These are phyloP conservation scores for Melanostoma mellinum DNA, from an alignment of 2,888 invertebrate genomes.

Conservation along the genomic window DNA sequence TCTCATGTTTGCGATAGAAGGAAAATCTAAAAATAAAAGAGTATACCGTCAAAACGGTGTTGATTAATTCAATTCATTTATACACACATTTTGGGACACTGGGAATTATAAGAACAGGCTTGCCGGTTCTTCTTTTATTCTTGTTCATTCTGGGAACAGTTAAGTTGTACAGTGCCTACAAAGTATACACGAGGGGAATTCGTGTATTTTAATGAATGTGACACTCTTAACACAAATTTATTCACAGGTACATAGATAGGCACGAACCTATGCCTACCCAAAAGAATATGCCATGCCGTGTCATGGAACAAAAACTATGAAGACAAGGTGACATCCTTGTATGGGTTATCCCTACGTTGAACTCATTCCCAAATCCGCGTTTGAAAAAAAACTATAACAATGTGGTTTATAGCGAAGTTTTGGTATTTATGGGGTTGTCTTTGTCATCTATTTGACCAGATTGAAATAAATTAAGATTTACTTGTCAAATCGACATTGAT, in stretches of 20 bases:
- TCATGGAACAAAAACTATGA: too few species aligned
- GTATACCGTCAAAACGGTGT: neutral
- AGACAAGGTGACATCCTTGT: too few species aligned
- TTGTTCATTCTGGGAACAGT: neutral
- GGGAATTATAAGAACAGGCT: neutral
- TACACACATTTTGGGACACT: neutral
- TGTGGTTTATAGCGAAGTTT: too few species aligned
- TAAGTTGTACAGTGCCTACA: neutral
- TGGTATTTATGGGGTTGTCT: too few species aligned
- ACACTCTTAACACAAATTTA: neutral
- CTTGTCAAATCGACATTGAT: too few species aligned
- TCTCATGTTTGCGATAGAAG: neutral
- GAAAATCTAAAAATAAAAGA: neutral
- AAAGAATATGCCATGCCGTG: too few species aligned
- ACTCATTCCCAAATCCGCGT: too few species aligned
- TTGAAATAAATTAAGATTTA: too few species aligned
- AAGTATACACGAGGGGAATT: neutral
- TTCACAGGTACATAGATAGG: neutral
- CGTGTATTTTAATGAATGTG: neutral
- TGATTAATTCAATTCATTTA: conserved; percentile 37
- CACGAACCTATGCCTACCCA: too few species aligned
- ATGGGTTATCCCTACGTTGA: too few species aligned
- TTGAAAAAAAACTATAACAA: too few species aligned
- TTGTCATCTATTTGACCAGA: too few species aligned
- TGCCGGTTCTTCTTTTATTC: neutral